Evolutionary conservation across 2,888 invertebrate species (phyloP), one percentile per base, ranked within the genome.

Genomic region (Hirtodrosophila histrioides): DNA sequence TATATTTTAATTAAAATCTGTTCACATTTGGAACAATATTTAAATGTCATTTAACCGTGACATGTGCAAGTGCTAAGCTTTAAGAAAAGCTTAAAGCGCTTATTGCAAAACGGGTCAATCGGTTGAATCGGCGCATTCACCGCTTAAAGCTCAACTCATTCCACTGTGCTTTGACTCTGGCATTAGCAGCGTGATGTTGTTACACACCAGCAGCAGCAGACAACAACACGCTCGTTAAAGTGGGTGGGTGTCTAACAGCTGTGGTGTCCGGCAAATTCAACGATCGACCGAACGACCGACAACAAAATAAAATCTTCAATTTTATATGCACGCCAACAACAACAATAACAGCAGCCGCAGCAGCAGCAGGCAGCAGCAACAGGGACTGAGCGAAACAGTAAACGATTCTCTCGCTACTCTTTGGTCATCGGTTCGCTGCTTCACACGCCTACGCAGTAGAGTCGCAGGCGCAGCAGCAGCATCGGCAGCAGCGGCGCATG

Each of bases 161-260:
- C 68, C 81, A 82, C 88, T 68, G 81, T 82, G 12, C 31, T 4
- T 7, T 33, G 48, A 46, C 60, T 50, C 40, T 35, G 48, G 48
- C 63, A 44, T 54, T 44, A 51, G 35, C 62, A 63, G 58, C 44
- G n/a, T 49, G 48, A 17, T 64, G 53, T 73, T 65, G 67, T 56
- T 61, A 60, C 36, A 49, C 9, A 57, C 48, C 23, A 50, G 39
- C 40, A 45, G 40, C 58, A 62, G 44, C 62, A 62, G 45, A 41
- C 53, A 53, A 55, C 63, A 49, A 45, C 41, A 57, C 60, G 17
- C 45, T 78, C 64, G 55, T 29, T 75, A 49, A 78, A 70, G 86
- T 88, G 82, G 82, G 88, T 83, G 82, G 82, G 54, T 82, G 86
- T 75, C 78, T 66, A 69, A 65, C 78, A 80, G 64, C 85, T 70